phyloP scores from a whole-genome alignment of 2,888 invertebrate genomes.

The Lasioglossum zephyrum region DNA sequence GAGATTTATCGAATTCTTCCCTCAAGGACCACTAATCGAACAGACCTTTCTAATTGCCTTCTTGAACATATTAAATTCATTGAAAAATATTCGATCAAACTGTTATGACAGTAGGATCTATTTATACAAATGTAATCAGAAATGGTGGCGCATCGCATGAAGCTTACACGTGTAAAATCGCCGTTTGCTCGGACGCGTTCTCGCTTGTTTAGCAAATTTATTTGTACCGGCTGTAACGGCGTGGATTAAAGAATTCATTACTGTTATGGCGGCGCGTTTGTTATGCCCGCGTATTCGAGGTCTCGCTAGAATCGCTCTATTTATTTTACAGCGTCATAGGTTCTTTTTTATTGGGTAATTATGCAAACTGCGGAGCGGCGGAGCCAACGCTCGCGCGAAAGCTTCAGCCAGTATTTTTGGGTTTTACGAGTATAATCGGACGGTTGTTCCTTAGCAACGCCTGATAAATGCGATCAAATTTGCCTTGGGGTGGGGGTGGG shows the following conservation, averaged over 20 bases:
- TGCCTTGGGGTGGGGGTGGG: neutral
- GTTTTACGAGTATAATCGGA: conserved; percentile 41
- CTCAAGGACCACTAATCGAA: neutral
- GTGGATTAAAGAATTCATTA: conserved; percentile 60
- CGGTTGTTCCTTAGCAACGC: conserved; percentile 31
- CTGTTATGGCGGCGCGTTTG: conserved; percentile 45
- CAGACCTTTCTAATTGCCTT: neutral
- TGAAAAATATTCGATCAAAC: neutral
- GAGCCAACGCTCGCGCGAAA: conserved; percentile 22
- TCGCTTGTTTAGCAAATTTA: conserved; percentile 43
- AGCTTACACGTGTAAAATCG: neutral
- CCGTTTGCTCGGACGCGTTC: neutral
- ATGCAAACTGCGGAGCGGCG: conserved; percentile 68
- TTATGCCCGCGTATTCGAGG: conserved; percentile 55
- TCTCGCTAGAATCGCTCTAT: conserved; percentile 67
- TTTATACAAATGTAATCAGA: neutral
- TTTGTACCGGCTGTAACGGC: conserved; percentile 36
- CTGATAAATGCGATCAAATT: conserved; percentile 44
- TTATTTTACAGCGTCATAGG: conserved; percentile 72
- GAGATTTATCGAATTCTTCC: neutral
- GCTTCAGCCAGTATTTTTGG: conserved; percentile 54
- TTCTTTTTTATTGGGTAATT: conserved; percentile 74
- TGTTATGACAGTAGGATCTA: neutral
- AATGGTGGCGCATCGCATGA: neutral
- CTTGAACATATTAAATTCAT: neutral